Evolutionary conservation across 2,888 invertebrate species (phyloP).

Genomic region (Chrysodeixis includens): DNA sequence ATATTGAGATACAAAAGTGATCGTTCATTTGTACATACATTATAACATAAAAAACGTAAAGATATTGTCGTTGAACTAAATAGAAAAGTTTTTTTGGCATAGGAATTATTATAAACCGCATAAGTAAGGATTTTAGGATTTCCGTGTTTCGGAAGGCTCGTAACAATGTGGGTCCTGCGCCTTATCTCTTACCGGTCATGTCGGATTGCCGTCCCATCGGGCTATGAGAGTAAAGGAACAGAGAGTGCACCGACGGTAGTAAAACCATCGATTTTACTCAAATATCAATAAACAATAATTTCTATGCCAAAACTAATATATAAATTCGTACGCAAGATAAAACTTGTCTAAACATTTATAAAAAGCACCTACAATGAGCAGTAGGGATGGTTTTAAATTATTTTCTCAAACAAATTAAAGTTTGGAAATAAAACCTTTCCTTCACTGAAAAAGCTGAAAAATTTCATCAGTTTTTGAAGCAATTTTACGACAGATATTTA

Average conservation of each 20-base stretch:
- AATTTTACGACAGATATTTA: no score
- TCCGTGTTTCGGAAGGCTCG: no score
- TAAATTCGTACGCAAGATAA: slow-evolving; percentile 60
- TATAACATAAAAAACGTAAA: slow-evolving; percentile 32
- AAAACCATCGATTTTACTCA: neutral
- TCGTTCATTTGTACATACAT: slow-evolving; percentile 57
- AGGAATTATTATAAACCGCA: slow-evolving; percentile 40
- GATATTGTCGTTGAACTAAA: slow-evolving; percentile 39
- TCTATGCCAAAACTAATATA: slow-evolving; percentile 40
- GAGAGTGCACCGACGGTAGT: no score
- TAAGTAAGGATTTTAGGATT: no score
- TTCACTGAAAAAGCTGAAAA: no score
- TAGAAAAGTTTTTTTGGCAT: slow-evolving; percentile 36
- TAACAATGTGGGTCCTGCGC: no score
- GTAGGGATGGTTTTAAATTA: slow-evolving; percentile 43
- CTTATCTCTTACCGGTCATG: no score
- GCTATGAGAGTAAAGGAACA: no score
- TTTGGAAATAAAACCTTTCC: no score
- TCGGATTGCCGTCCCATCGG: no score
- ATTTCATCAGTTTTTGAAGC: no score
- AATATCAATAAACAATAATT: slow-evolving; percentile 10
- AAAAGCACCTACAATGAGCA: slow-evolving; percentile 63
- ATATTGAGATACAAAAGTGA: slow-evolving; percentile 63
- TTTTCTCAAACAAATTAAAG: slow-evolving; percentile 28
- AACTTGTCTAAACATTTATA: slow-evolving; percentile 52